A percentile compares a stretch with the other conserved stretches of the same genome.
phyloP scores from a whole-genome alignment of 2,797 vertebrate genomes.

The Hafferia zeledoni region DNA sequence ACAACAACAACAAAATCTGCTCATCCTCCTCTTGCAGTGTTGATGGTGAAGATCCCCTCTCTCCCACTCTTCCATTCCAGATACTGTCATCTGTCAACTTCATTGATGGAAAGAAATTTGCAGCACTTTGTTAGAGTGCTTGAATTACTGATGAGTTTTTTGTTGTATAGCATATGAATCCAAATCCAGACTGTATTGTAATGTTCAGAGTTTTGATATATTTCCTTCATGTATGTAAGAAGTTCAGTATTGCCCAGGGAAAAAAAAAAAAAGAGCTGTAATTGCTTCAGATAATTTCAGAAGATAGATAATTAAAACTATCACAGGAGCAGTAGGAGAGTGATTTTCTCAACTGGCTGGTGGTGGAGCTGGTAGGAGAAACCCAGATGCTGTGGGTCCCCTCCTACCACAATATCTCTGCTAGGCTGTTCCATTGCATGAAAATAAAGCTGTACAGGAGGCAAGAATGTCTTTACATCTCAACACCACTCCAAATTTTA shows the following conservation, averaged over 20 bases:
- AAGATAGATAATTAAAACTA: neutral
- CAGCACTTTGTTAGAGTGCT: neutral
- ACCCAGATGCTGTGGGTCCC: neutral
- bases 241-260: neutral
- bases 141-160: neutral
- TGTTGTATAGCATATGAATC: neutral
- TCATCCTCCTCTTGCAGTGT: neutral
- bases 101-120: neutral
- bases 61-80: neutral
- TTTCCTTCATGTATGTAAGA: fast-evolving
- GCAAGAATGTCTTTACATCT: neutral
- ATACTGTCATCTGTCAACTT: neutral
- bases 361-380: neutral
- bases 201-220: neutral
- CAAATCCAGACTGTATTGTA: neutral
- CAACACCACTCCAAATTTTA: neutral
- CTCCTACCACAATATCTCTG: neutral
- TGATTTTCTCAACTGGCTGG: neutral
- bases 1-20: neutral
- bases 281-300: neutral
- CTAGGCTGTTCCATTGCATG: neutral
- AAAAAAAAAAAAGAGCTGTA: neutral
- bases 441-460: neutral
- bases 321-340: neutral
- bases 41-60: neutral